These are phyloP conservation scores for Regulus satrapa DNA, from an alignment of 2,113 vertebrate genomes.

Conservation along the genomic window DNA sequence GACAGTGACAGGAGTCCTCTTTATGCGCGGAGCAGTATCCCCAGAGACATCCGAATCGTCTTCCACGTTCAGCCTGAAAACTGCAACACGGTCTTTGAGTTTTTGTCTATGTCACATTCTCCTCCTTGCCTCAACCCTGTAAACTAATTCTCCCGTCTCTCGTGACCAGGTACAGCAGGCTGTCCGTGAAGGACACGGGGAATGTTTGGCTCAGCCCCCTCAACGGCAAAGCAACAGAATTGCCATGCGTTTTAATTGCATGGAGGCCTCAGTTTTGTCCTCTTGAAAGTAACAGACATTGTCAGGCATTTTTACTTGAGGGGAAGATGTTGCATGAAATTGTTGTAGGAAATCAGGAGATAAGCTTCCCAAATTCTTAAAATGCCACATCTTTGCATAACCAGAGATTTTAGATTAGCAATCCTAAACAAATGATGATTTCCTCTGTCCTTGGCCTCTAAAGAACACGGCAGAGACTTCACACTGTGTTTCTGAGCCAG, in stretches of 20 bases:
- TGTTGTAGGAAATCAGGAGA: neutral
- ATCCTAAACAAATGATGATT: neutral
- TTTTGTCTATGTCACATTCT: neutral
- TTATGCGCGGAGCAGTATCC: fast-evolving
- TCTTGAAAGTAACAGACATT: neutral
- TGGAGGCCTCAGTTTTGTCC: neutral
- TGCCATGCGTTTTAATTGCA: neutral
- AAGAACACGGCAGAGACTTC: neutral
- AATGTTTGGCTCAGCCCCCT: neutral
- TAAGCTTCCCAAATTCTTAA: neutral
- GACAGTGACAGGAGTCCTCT: no score
- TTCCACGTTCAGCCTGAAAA: neutral
- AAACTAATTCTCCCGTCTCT: fast-evolving
- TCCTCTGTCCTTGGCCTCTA: neutral
- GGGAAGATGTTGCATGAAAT: neutral
- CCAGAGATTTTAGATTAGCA: neutral
- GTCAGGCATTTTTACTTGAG: neutral
- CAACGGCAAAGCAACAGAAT: neutral
- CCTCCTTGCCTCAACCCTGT: neutral
- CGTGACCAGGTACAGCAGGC: neutral
- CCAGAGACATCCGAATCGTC: fast-evolving
- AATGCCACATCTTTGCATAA: neutral
- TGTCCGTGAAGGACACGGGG: neutral
- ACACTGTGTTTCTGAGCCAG: neutral
- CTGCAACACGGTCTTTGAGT: neutral